Evolutionary conservation across 2,797 vertebrate genomes (phyloP), one percentile per base, ranked within the genome.

Genomic region (Amazonetta brasiliensis): DNA sequence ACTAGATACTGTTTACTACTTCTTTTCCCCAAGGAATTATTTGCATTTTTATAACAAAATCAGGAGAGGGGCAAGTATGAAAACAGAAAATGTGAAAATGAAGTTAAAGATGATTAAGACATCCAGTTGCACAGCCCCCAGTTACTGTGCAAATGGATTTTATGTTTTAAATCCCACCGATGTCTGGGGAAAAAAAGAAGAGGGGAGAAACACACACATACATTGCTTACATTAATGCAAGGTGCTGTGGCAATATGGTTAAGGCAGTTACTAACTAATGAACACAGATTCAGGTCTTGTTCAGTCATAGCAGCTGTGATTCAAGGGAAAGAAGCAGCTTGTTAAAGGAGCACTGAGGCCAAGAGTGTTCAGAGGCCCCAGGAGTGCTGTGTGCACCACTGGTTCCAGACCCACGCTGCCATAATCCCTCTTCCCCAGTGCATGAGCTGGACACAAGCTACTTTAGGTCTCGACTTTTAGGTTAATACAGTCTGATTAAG

Each of bases 321-420:
- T 22, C 28, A 58, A 71, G 31, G 16, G 28, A 5, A 44, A 62
- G 64, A 44, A 22, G 13, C 58, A 81, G 20, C 4, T 60, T 75
- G 48, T 18, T 14, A 25, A n/a, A 41, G 35, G 19, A 66, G 41
- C 7, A 2, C 17, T 39, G n/a, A 31, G 10, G 23, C 16, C 16
- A 31, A 60, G 33, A 26, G 13, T 3, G 10, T 4, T 11, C 37
- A 80, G 31, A 31, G n/a, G 18, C 12, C 41, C 39, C 44, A 66
- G 10, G 6, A 37, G 4, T 4, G 50, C 37, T 16, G 3, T 8
- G 4, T 25, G 15, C 6, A 12, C 11, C n/a, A 8, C 1, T 41
- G 21, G 25, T 50, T 60, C 21, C 25, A 58, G 41, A 71, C n/a
- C 25, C n/a, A 33, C 0, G 2, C 25, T 44, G 54, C 52, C 79